Evolutionary conservation across 2,797 vertebrate genomes (phyloP).

Genomic region (Sparidentex hasta): DNA sequence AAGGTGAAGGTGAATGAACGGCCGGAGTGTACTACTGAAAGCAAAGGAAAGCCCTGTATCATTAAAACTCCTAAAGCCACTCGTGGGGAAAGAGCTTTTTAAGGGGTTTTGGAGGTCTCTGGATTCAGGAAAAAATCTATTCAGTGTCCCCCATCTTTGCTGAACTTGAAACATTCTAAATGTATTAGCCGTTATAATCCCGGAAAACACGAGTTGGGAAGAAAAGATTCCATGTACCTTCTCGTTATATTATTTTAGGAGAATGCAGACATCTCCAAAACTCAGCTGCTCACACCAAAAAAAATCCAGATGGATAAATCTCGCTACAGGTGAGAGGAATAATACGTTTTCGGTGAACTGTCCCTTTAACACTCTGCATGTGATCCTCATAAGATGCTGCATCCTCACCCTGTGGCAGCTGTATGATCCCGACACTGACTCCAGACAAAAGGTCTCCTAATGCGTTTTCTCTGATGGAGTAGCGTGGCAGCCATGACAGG

Average conservation of each 20-base stretch:
- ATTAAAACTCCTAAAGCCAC: background rate
- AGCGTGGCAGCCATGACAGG: conserved; percentile 89
- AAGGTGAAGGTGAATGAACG: background rate
- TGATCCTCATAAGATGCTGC: background rate
- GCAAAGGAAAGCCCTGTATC: background rate
- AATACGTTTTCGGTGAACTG: no score
- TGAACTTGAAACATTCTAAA: background rate
- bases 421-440: conserved; percentile 87
- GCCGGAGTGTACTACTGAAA: background rate
- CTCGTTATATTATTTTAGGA: no score
- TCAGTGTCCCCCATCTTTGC: background rate
- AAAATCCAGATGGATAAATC: no score
- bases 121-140: background rate
- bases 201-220: background rate
- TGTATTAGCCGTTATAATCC: background rate
- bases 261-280: no score
- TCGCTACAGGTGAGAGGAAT: no score
- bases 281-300: no score
- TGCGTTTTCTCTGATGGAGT: conserved; percentile 88
- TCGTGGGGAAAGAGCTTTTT: no score
- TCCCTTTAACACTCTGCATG: background rate
- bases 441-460: conserved; percentile 89
- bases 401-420: conserved; percentile 86
- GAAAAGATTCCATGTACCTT: background rate
- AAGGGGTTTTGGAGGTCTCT: background rate